Evolutionary conservation across 2,888 invertebrate species (phyloP).

Genomic region (Idaea biselata): DNA sequence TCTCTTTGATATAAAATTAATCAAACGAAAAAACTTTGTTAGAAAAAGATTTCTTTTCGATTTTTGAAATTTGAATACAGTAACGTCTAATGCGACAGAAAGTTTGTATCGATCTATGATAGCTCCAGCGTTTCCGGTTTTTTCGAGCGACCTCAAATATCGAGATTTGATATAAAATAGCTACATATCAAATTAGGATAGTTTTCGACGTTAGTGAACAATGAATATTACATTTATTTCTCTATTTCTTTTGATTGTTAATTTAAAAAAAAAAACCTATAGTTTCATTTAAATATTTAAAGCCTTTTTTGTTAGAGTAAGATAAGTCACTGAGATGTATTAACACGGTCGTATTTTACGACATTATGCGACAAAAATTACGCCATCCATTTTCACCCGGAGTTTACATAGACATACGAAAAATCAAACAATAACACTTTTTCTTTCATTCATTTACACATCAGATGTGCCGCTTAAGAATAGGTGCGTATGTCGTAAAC

Average conservation of each 20-base stretch:
- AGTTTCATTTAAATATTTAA: not conserved
- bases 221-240: constrained; percentile 33
- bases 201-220: constrained; percentile 58
- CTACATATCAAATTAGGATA: constrained; percentile 66
- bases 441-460: constrained; percentile 76
- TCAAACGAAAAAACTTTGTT: not conserved
- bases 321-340: constrained; percentile 7
- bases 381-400: constrained; percentile 47
- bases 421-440: constrained; percentile 77
- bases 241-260: constrained; percentile 24
- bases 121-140: constrained; percentile 61
- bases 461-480: constrained; percentile 57
- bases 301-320: constrained; percentile 4
- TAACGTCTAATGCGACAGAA: constrained; percentile 47
- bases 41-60: not conserved
- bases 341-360: constrained; percentile 2
- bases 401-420: constrained; percentile 52
- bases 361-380: constrained; percentile 23
- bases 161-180: constrained; percentile 61
- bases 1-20: not conserved
- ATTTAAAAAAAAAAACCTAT: not conserved
- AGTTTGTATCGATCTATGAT: constrained; percentile 44
- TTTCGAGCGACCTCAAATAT: constrained; percentile 53
- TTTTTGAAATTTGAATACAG: constrained; percentile 4
- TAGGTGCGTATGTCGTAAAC: constrained; percentile 60